Conservation (phyloP, 2,888 invertebrate genomes). For the Andricus curvator region DNA sequence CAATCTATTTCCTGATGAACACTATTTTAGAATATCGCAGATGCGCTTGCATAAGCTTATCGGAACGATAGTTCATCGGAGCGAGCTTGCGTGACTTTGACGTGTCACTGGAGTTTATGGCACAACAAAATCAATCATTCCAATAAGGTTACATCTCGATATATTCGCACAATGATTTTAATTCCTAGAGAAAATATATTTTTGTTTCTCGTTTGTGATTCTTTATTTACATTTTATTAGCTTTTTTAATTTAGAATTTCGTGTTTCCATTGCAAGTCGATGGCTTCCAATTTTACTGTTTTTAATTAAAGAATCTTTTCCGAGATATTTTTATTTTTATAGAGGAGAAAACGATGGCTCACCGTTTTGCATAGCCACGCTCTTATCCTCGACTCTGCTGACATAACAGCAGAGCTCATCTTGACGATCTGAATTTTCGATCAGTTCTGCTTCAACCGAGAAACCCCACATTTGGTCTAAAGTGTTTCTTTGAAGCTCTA, state of each 20-base stretch:
- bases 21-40: neutral
- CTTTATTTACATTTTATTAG: neutral
- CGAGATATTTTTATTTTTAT: neutral
- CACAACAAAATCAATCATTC: conserved; percentile 44
- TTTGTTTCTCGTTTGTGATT: neutral
- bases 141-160: neutral
- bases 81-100: conserved; percentile 37
- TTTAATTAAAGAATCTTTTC: neutral
- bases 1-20: neutral
- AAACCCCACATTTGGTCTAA: conserved; percentile 99
- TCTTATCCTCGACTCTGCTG: conserved; percentile 96
- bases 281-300: neutral
- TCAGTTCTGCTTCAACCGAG: conserved; percentile 97
- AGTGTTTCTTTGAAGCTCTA: conserved; percentile 93
- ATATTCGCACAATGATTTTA: neutral
- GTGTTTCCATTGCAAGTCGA: neutral
- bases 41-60: conserved; percentile 19
- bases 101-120: neutral
- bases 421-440: conserved; percentile 96
- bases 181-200: neutral
- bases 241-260: neutral
- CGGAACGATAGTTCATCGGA: conserved; percentile 1
- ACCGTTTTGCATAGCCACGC: conserved; percentile 98
- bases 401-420: conserved; percentile 99
- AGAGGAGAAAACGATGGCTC: conserved; percentile 65